Percentiles rank a stretch among this genome's conserved stretches.
Evolutionary conservation across 2,113 vertebrate species (phyloP).

Genomic region (Hypomesus transpacificus): DNA sequence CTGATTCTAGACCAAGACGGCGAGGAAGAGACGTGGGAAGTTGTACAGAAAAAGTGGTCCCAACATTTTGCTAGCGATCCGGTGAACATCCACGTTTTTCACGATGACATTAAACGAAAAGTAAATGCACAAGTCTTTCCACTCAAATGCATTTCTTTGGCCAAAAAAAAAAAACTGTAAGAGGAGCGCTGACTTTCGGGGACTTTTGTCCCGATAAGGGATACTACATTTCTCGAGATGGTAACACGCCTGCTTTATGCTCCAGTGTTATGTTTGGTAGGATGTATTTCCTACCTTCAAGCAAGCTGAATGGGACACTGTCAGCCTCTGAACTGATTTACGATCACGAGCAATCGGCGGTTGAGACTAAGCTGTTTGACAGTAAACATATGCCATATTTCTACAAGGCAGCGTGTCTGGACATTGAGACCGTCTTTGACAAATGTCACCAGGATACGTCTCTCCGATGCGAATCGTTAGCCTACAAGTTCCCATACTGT

Average conservation of each 20-base stretch:
- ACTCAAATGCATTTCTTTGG: not conserved
- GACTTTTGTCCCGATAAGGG: not conserved
- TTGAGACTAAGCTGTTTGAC: conserved; percentile 5
- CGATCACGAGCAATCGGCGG: not conserved
- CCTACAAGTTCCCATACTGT: not conserved
- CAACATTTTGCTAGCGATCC: not conserved
- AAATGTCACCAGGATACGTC: not conserved
- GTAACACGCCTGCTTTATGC: not conserved
- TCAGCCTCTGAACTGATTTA: not conserved
- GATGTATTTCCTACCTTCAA: not conserved
- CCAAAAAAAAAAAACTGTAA: not conserved
- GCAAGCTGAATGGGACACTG: not conserved
- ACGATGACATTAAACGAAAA: not conserved
- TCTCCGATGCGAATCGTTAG: not conserved
- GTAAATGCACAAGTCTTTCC: not conserved
- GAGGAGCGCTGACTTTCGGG: not conserved
- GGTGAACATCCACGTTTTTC: not conserved
- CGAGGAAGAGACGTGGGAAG: not conserved
- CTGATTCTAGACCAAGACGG: not conserved
- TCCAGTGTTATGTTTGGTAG: not conserved
- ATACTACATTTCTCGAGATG: not conserved
- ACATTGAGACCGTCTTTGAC: conserved; percentile 4
- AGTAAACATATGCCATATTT: conserved; percentile 7
- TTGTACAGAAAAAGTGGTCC: not conserved
- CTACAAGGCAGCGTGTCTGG: conserved; percentile 12